phyloP scores from a whole-genome alignment of 2,113 vertebrate genomes.

The Zosterops pallidus region DNA sequence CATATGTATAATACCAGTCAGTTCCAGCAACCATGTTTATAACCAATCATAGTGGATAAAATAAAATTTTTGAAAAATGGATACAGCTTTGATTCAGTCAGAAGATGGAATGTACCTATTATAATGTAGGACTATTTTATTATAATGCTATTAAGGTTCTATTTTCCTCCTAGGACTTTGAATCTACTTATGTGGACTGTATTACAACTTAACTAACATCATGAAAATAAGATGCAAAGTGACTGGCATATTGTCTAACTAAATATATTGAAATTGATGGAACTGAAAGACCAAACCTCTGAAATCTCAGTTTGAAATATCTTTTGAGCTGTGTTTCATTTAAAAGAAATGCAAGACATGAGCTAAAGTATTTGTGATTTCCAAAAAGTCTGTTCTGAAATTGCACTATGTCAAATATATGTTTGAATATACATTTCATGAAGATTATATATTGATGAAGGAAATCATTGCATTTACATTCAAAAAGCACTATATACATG shows the following conservation, averaged over 20 bases:
- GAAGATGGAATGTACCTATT: background rate
- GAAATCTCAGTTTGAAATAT: background rate
- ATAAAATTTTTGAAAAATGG: background rate
- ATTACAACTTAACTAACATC: background rate
- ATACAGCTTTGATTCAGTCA: background rate
- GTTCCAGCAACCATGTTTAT: background rate
- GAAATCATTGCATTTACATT: background rate
- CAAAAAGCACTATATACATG: rapidly evolving
- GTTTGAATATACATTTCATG: background rate
- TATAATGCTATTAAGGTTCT: background rate
- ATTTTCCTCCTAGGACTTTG: background rate
- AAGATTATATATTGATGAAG: background rate
- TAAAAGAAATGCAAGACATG: background rate
- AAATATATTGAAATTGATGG: background rate
- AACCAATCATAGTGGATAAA: background rate
- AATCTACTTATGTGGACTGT: background rate
- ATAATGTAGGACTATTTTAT: background rate
- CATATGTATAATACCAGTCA: background rate
- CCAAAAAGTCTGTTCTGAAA: background rate
- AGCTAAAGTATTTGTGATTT: background rate
- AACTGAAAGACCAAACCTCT: background rate
- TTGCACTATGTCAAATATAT: background rate
- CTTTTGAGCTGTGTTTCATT: background rate
- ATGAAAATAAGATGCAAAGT: background rate
- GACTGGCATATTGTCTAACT: background rate